Conservation (phyloP, 2,888 invertebrate genomes). For the Microplitis manilae region DNA sequence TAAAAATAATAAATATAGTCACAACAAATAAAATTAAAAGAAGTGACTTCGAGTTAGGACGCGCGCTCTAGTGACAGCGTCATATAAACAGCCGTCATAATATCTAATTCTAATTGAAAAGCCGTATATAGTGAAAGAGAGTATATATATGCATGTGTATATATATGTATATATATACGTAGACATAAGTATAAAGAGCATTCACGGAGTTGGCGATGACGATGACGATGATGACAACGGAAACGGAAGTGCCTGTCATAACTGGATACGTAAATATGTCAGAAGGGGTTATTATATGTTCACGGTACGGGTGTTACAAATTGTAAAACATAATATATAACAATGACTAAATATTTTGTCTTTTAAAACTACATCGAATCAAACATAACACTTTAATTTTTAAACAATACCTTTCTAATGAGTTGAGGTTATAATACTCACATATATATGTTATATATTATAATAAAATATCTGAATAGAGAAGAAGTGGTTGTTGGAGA, state of each 20-base stretch:
- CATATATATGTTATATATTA: too few relatives aligned
- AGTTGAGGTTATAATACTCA: neutral
- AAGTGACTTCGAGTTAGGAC: too few relatives aligned
- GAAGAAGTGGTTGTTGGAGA: constrained; percentile 47
- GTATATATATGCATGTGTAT: constrained; percentile 20
- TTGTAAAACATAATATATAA: constrained; percentile 23
- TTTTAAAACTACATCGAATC: neutral
- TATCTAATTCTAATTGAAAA: neutral
- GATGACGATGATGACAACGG: constrained; percentile 55
- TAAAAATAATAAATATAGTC: too few relatives aligned
- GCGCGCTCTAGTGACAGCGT: neutral
- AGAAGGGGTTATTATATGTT: constrained; percentile 64
- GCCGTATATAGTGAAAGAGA: constrained; percentile 35
- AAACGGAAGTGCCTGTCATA: constrained; percentile 71
- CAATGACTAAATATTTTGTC: constrained; percentile 27
- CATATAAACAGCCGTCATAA: neutral
- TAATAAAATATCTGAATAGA: too few relatives aligned
- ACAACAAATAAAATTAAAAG: too few relatives aligned
- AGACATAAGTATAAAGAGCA: constrained; percentile 42
- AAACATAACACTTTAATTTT: constrained; percentile 15
- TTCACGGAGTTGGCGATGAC: constrained; percentile 53
- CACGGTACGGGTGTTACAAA: constrained; percentile 64
- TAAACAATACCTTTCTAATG: constrained; percentile 2
- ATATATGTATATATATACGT: neutral
- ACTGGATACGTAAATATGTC: constrained; percentile 67